Evolutionary conservation across 2,113 vertebrate genomes (phyloP), one percentile per base, ranked within the genome.

Genomic region (Paracanthobrama guichenoti): DNA sequence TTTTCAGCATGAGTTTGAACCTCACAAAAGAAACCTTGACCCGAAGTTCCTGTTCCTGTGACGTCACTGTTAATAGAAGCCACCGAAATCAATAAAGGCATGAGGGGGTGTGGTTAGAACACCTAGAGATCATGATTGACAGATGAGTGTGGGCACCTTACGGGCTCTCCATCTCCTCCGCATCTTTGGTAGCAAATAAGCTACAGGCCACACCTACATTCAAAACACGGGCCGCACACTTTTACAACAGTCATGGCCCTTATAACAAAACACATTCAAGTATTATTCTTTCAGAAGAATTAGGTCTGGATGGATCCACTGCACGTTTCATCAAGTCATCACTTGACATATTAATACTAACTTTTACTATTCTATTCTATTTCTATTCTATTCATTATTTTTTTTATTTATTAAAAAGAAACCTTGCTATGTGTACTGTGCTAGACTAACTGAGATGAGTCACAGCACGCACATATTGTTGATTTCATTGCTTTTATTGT

Each of bases 91-190:
- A 85, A 24, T 42, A 44, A 73, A 60, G 35, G 13, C 24, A 62
- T 20, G 8, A 79, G 73, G 81, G 55, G 77, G 76, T 24, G 75
- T 55, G 77, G 76, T 88, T 83, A 88, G 84, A 69, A 83, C 76
- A 85, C 69, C 80, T 77, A 42, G 81, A 42, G 66, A 18, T 39
- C 46, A 66, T 50, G 73, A 69, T 42, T 57, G 84, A 69, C 60
- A 66, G 84, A 7, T 31, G 7, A 77, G 76, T 57, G 77, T 35
- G 53, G 72, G 87, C 87, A 88, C 87, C 87, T 88, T 88, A 81
- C 22, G 87, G 76, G 35, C 59, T 57, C 80, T 55, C 14, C 87
- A 84, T 73, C 78, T 88, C 87, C 78, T 88, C 87, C 78, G 64
- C 60, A 80, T 78, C 83, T 84, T 88, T 75, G 81, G 80, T 69